Evolutionary conservation across 2,797 vertebrate genomes (phyloP).

Genomic region (Ambastaia sidthimunki): DNA sequence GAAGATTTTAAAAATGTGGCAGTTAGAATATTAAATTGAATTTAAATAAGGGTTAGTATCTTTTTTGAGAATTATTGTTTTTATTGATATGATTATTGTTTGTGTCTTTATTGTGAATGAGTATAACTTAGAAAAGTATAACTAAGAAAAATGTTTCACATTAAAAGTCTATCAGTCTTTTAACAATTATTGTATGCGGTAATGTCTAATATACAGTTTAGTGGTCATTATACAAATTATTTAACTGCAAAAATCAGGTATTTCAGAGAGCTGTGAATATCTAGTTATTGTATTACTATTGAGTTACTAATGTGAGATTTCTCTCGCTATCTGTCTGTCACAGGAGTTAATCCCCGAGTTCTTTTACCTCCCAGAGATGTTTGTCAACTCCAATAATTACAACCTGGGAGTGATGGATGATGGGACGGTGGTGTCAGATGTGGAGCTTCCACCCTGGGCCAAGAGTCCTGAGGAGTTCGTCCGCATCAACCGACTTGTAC

Average conservation of each 20-base stretch:
- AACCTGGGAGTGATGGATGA: conserved; percentile 99
- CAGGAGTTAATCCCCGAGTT: conserved; percentile 99
- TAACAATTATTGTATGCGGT: neutral
- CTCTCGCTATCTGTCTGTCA: conserved; percentile 11
- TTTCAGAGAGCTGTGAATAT: neutral
- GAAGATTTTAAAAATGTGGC: no score
- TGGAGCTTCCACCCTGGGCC: conserved; percentile 98
- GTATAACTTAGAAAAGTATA: no score
- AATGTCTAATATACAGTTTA: neutral
- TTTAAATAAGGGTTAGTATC: no score
- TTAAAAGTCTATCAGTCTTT: no score
- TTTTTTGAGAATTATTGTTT: no score
- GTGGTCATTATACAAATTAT: neutral
- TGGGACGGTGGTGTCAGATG: conserved; percentile 90
- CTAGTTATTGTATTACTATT: neutral
- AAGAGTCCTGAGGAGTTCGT: conserved; percentile 98
- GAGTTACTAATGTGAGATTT: neutral
- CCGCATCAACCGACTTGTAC: conserved; percentile 94
- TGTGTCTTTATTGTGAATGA: no score
- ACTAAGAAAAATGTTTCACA: no score
- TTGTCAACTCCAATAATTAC: conserved; percentile 95
- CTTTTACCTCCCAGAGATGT: conserved; percentile 99
- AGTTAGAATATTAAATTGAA: no score
- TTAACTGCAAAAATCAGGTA: neutral
- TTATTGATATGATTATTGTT: no score